Evolutionary conservation across 1,140 invertebrate species (phyloP), one percentile per base, ranked within the genome.

Genomic region (Ooceraea biroi): DNA sequence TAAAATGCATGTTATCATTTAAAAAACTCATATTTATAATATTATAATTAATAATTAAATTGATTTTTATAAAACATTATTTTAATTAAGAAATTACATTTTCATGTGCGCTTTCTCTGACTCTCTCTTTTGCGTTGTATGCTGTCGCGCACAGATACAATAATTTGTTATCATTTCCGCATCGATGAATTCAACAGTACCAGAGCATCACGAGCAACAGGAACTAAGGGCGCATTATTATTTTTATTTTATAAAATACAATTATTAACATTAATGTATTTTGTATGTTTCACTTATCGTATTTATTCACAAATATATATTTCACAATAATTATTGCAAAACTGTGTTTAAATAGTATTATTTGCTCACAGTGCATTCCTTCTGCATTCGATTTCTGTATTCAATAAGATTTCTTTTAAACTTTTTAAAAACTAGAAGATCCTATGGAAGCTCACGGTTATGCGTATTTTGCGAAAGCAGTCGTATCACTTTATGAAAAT

Each of bases 51-150:
- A 73, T 44, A 46, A n/a, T 74, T 46, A 30, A 73, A 44, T 46
- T 58, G 36, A 41, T n/a, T 74, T 72, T n/a, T 30, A 25, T 46
- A 74, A 60, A 74, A 44, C 65, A 36, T 11, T 41, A 22, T 36
- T 50, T 76, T 7, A 30, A n/a, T 27, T 44, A 60, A 5, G 10
- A 73, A 44, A 44, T 60, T 27, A 25, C 41, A 58, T 73, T 27
- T 25, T 72, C 22, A 17, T 0, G 57, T 57, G 1, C 30, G 41
- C 1, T 57, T 8, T 72, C 3, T 72, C 10, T 55, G 30, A 52
- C 52, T 55, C 36, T 36, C 36, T 36, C 36, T 36, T 36, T 36
- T 36, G n/a, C 10, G 17, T 10, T 69, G 14, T 14, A 36, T 71
- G 48, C 17, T 27, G 3, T 17, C 36, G 12, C 36, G n/a, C 10